Evolutionary conservation across 2,888 invertebrate species (phyloP).

Genomic region (Julus scanicus): DNA sequence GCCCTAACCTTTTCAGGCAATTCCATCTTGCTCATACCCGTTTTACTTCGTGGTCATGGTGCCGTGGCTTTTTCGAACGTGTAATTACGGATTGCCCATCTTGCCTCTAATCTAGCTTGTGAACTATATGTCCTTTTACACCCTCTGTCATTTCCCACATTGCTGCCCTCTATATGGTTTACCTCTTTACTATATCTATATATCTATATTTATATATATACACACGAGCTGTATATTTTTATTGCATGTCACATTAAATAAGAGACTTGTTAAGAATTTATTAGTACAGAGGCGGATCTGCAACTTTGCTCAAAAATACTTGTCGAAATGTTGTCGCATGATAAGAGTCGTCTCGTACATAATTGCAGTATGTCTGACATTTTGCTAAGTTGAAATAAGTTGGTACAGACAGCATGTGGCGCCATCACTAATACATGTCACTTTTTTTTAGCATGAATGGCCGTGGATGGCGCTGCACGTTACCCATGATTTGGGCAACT

Average conservation of each 20-base stretch:
- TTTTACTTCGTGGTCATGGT: not conserved
- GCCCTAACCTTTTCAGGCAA: not conserved
- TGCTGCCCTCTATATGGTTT: not conserved
- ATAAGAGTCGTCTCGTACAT: not conserved
- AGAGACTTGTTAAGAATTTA: slow-evolving; percentile 40
- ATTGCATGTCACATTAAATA: slow-evolving; percentile 24
- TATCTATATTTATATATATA: slow-evolving; percentile 2
- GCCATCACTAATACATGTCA: not conserved
- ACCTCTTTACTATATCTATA: not conserved
- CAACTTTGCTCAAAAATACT: slow-evolving; percentile 40
- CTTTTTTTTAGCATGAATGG: not conserved
- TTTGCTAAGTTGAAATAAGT: not conserved
- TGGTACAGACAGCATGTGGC: not conserved
- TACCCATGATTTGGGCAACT: not conserved
- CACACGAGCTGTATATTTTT: slow-evolving; percentile 45
- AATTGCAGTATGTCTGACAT: not conserved
- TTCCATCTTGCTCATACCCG: not conserved
- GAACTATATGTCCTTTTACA: not conserved
- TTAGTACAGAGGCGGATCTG: slow-evolving; percentile 37
- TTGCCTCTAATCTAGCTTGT: not conserved
- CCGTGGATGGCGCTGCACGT: not conserved
- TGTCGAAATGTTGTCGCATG: slow-evolving; percentile 31
- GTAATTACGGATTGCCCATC: slow-evolving; percentile 3
- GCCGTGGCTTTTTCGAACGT: not conserved
- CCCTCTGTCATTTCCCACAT: not conserved